A percentile compares a stretch with the other conserved stretches of the same genome.
These are phyloP conservation scores for Psammodynastes pulverulentus DNA, from an alignment of 2,113 vertebrate species.

Conservation along the genomic window DNA sequence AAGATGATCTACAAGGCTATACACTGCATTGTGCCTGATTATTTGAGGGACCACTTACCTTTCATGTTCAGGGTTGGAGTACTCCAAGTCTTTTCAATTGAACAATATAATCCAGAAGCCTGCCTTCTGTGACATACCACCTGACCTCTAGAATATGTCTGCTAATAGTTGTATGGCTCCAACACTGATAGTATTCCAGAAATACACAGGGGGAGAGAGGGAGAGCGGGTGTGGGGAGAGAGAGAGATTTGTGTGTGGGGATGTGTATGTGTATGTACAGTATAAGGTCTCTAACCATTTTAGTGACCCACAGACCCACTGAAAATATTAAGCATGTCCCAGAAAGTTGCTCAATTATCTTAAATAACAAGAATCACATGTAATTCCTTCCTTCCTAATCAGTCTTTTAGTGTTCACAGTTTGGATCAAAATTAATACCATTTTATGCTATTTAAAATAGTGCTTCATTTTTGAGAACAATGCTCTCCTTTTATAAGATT, in stretches of 20 bases:
- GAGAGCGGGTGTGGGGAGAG: too few relatives aligned
- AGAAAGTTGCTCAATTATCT: background rate
- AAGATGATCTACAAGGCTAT: background rate
- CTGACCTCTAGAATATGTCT: background rate
- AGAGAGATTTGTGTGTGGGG: background rate
- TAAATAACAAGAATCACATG: conserved; percentile 61
- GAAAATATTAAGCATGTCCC: background rate
- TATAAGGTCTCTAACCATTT: background rate
- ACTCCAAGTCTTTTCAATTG: background rate
- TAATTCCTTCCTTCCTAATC: conserved; percentile 28
- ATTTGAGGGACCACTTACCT: background rate
- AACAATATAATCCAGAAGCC: background rate
- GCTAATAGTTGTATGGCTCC: background rate
- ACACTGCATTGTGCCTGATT: background rate
- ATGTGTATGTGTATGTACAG: background rate
- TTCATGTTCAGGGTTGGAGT: background rate
- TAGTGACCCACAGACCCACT: background rate
- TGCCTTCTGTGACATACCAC: background rate
- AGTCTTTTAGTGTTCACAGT: conserved; percentile 57
- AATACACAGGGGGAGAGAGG: background rate
- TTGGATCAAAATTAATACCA: conserved; percentile 66
- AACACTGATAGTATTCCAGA: background rate
- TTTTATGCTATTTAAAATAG: conserved; percentile 62
- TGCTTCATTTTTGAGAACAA: conserved; percentile 56
- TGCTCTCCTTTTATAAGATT: conserved; percentile 61